Conservation (phyloP, 2,888 invertebrate genomes). For the Ceriagrion tenellum region DNA sequence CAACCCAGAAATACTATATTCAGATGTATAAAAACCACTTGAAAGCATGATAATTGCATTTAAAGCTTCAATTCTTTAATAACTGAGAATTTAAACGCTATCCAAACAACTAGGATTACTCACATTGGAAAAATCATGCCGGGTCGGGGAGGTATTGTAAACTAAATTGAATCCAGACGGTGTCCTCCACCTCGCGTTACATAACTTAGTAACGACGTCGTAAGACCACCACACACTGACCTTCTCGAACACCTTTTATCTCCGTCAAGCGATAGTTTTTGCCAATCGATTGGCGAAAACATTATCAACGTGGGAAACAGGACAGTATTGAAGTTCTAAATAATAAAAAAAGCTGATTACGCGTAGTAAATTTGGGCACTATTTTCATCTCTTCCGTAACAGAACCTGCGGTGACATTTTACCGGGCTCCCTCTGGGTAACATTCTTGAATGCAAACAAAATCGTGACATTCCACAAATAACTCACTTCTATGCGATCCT, state of each 20-base stretch:
- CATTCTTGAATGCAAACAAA: neutral
- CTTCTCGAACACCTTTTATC: neutral
- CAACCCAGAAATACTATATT: neutral
- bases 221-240: neutral
- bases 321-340: neutral
- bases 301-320: neutral
- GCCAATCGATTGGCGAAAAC: neutral
- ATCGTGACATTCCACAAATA: neutral
- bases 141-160: neutral
- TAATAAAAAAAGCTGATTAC: neutral
- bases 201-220: neutral
- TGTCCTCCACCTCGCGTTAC: neutral
- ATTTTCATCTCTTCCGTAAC: neutral
- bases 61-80: no score
- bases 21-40: no score
- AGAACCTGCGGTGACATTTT: neutral
- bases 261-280: neutral
- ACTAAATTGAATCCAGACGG: neutral
- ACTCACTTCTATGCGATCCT: neutral
- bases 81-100: neutral
- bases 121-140: neutral
- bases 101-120: neutral
- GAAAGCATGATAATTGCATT: neutral
- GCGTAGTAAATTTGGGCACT: neutral
- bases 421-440: neutral